Conservation (phyloP, 2,113 vertebrate genomes). For the Plecturocebus donacophilus region DNA sequence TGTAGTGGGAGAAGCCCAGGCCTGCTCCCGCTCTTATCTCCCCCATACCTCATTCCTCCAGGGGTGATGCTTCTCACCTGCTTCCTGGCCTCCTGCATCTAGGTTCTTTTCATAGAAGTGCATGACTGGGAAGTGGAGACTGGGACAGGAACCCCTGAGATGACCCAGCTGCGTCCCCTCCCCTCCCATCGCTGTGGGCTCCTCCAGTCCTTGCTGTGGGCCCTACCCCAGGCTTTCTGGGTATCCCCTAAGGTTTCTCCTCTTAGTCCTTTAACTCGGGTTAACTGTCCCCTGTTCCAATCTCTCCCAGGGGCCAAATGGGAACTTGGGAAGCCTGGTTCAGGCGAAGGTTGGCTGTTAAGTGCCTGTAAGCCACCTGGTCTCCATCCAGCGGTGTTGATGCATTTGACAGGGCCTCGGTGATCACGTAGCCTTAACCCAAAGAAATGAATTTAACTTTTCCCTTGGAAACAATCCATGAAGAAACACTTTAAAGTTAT, state of each 20-base stretch:
- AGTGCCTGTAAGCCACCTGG: too few species aligned
- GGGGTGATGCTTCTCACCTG: rapidly evolving
- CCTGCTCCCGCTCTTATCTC: rapidly evolving
- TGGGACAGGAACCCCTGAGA: rapidly evolving
- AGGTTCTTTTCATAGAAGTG: not conserved
- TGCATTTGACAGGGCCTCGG: not conserved
- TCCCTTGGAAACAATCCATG: not conserved
- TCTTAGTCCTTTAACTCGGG: not conserved
- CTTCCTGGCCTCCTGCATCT: not conserved
- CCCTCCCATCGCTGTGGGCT: rapidly evolving
- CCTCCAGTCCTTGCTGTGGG: too few species aligned
- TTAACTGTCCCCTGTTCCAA: not conserved
- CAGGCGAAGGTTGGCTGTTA: not conserved
- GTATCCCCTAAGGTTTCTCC: not conserved
- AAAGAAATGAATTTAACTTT: not conserved
- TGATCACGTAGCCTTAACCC: not conserved
- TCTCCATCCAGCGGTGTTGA: rapidly evolving
- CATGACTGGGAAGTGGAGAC: not conserved
- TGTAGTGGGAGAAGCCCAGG: too few species aligned
- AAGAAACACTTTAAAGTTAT: not conserved
- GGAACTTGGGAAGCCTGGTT: not conserved
- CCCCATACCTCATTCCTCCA: rapidly evolving
- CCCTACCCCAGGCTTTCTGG: not conserved
- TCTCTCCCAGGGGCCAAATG: not conserved
- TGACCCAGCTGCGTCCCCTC: rapidly evolving